Evolutionary conservation across 2,113 vertebrate genomes (phyloP).

Genomic region (Toxotes chatareus): DNA sequence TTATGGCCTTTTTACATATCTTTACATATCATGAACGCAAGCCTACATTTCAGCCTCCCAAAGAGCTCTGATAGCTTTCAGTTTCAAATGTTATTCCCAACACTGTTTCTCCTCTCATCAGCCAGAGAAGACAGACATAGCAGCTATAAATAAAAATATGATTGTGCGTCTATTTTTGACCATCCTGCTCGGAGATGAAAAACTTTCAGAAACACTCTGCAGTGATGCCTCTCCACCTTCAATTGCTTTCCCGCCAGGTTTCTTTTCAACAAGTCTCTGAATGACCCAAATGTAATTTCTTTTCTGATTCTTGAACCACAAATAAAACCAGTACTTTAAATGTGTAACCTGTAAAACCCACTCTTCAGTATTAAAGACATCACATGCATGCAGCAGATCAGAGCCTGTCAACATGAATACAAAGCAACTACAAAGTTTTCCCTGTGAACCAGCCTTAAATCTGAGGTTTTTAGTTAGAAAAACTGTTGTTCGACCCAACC

Average conservation of each 20-base stretch:
- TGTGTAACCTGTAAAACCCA: too few relatives aligned
- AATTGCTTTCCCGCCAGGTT: slow-evolving; percentile 18
- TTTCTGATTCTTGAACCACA: neutral
- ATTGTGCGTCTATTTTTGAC: slow-evolving; percentile 30
- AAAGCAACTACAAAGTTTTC: neutral
- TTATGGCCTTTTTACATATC: slow-evolving; percentile 57
- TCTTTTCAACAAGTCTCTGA: neutral
- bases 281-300: neutral
- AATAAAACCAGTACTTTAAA: neutral
- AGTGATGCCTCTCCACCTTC: neutral
- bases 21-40: slow-evolving; percentile 50
- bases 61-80: neutral
- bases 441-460: slow-evolving; percentile 23
- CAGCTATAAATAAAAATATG: slow-evolving; percentile 48
- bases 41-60: neutral
- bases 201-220: slow-evolving; percentile 13
- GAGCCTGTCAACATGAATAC: neutral
- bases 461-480: neutral
- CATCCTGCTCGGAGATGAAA: neutral
- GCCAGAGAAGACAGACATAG: slow-evolving; percentile 12
- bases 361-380: too few relatives aligned
- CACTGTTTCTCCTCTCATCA: slow-evolving; percentile 12
- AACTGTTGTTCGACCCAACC: neutral
- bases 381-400: neutral
- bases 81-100: neutral